Conservation (phyloP, 2,113 vertebrate species). For the Sylvia atricapilla region DNA sequence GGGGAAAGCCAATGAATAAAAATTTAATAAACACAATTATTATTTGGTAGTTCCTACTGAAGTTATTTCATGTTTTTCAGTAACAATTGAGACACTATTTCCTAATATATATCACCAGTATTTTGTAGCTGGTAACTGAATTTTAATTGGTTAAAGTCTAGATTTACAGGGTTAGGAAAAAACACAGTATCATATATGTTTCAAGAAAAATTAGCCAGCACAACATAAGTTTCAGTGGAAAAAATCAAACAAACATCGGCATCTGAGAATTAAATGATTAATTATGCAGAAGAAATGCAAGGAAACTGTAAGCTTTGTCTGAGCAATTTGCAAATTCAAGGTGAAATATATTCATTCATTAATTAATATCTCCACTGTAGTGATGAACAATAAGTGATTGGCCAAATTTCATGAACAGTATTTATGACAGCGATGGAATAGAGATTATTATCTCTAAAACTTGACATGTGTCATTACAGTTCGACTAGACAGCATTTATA, state of each 20-base stretch:
- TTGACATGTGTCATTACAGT: background rate
- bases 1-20: background rate
- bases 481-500: background rate
- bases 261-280: background rate
- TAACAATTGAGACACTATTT: background rate
- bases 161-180: background rate
- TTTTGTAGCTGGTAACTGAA: background rate
- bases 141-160: background rate
- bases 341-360: background rate
- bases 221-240: background rate
- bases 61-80: background rate
- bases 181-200: background rate
- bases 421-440: background rate
- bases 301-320: background rate
- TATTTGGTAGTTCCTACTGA: background rate
- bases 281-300: slow-evolving; percentile 22
- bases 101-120: background rate
- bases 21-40: background rate
- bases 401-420: background rate
- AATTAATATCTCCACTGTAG: background rate
- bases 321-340: background rate
- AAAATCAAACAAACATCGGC: background rate
- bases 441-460: background rate
- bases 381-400: background rate
- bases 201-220: background rate